Base-by-base conservation (phyloP, 2,888 invertebrate species). In the Phortica okadai region DNA sequence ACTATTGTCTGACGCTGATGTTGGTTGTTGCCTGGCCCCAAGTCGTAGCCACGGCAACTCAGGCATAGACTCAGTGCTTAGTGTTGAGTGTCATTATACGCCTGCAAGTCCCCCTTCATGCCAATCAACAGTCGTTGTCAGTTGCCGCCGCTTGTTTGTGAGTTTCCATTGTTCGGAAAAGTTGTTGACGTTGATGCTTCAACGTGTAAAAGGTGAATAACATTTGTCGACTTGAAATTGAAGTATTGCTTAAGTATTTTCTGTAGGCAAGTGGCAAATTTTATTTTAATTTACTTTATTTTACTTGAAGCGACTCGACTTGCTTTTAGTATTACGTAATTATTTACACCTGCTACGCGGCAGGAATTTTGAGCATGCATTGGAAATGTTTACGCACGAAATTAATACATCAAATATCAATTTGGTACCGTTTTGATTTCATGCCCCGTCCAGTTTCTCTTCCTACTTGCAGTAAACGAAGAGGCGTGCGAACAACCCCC, bases 181-280 rank as follows among this genome's bases (percentile, higher is more conserved):
- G 87, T 87, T 86, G 85, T 86, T 86, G 85, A 86, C 85, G 85
- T 80, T 86, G 87, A 85, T 85, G 88, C 87, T 85, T 74, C 84
- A 80, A 84, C 88, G 88, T 88, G 87, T 82, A 84, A 84, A 86
- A 86, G 85, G 88, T 86, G 85, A 86, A 86, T 88, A 86, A 86
- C 85, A 86, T 83, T 88, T 86, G 85, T 87, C 87, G 84, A 79
- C 83, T 80, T 78, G 81, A 82, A 87, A 88, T 88, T 85, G 82
- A 84, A 88, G 88, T 88, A 86, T 79, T 82, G 86, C 82, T 83
- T 80, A 80, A 67, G 67, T 67, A 67, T 67, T 67, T 69, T 44
- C 14, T 33, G 14, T 58, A 21, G 25, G 64, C 11, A 41, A 33
- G 33, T 33, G 59, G 42, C 66, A 66, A 42, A 21, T 33, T 66